Percentiles rank a stretch among this genome's conserved stretches.
Evolutionary conservation across 2,888 invertebrate species (phyloP).

Genomic region (Panopea generosa): DNA sequence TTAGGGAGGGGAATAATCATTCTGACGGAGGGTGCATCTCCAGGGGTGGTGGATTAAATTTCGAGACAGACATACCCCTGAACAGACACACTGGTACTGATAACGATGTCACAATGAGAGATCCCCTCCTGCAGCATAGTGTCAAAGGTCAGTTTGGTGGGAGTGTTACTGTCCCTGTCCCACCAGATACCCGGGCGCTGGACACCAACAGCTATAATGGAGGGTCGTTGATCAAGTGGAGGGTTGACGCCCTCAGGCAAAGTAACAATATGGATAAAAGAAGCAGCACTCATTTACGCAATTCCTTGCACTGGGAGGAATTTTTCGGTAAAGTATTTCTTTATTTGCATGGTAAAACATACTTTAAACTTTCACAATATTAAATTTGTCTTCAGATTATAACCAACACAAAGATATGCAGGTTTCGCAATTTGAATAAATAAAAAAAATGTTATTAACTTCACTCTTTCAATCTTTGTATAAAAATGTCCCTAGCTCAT

Average conservation of each 20-base stretch:
- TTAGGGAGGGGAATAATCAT: conserved; percentile 1
- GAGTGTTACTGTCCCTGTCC: background rate
- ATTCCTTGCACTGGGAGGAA: conserved; percentile 61
- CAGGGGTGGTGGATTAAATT: conserved; percentile 50
- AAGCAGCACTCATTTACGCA: conserved; percentile 25
- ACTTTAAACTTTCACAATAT: no score
- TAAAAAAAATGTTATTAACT: no score
- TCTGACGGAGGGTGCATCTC: conserved; percentile 33
- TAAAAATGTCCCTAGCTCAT: no score
- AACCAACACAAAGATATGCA: no score
- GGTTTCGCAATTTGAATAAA: no score
- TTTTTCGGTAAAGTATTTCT: conserved; percentile 53
- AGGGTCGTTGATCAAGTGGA: conserved; percentile 52
- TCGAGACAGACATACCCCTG: conserved; percentile 37
- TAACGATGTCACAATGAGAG: conserved; percentile 34
- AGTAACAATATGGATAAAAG: conserved; percentile 29
- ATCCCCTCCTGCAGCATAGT: background rate
- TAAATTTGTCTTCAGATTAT: no score
- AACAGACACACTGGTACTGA: conserved; percentile 28
- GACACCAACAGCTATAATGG: conserved; percentile 33
- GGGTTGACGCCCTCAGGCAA: conserved; percentile 20
- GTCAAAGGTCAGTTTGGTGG: conserved; percentile 18
- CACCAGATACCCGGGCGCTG: conserved; percentile 5
- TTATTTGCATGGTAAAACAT: no score
- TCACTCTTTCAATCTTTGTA: no score